Conservation (phyloP, 2,113 vertebrate genomes). For the Lutjanus erythropterus region DNA sequence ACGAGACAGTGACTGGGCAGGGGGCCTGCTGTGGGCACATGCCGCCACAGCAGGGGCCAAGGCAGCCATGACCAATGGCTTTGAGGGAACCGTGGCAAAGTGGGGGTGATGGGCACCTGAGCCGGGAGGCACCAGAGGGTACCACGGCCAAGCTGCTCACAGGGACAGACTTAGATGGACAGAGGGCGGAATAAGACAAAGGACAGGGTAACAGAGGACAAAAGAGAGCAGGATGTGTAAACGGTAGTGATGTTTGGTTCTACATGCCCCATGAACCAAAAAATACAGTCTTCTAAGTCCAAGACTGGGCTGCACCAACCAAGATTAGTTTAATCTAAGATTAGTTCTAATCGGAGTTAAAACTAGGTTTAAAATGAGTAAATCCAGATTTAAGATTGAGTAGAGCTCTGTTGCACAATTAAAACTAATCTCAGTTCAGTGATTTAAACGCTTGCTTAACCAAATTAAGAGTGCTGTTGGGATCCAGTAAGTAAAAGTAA, state of each 20-base stretch:
- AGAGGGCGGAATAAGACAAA: constrained; percentile 47
- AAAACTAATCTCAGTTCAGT: too few species aligned
- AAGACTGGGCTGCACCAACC: too few species aligned
- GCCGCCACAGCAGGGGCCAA: constrained; percentile 93
- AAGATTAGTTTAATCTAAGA: too few species aligned
- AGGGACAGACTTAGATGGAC: constrained; percentile 44
- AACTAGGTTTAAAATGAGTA: too few species aligned
- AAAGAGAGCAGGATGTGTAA: not conserved
- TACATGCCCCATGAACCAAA: not conserved
- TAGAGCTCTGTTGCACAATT: too few species aligned
- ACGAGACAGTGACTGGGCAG: constrained; percentile 85
- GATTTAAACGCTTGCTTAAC: too few species aligned
- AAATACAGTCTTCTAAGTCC: not conserved
- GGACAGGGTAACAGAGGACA: constrained; percentile 12
- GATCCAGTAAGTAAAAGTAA: too few species aligned
- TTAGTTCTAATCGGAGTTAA: too few species aligned
- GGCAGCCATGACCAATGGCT: constrained; percentile 95
- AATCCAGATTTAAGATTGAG: too few species aligned
- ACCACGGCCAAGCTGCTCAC: constrained; percentile 57
- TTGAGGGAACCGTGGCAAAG: constrained; percentile 91
- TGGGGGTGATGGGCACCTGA: constrained; percentile 93
- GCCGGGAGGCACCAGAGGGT: constrained; percentile 82
- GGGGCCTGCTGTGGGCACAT: constrained; percentile 93
- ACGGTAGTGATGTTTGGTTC: not conserved
- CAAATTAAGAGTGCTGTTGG: too few species aligned